Percentiles rank a stretch among this genome's conserved stretches.
phyloP scores from a whole-genome alignment of 2,113 vertebrate genomes.

The Charadrius vociferus region DNA sequence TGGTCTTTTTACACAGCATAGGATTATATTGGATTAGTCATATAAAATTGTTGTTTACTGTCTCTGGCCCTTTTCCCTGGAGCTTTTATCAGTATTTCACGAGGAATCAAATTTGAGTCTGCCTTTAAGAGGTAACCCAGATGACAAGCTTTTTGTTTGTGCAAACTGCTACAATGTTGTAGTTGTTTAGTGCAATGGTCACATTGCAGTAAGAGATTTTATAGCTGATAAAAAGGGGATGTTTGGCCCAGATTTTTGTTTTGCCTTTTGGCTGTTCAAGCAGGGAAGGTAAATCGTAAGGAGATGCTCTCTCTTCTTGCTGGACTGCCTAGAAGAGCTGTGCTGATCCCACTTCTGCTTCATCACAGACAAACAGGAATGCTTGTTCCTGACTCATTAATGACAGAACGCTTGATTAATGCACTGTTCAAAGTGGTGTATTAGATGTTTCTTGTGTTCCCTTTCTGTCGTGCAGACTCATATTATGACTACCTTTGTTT shows the following conservation, averaged over 20 bases:
- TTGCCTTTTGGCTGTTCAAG: background rate
- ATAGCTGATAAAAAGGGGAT: background rate
- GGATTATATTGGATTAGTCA: constrained; percentile 59
- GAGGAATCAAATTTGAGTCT: background rate
- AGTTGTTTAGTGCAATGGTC: background rate
- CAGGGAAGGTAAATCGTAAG: background rate
- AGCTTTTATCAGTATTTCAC: background rate
- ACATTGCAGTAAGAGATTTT: background rate
- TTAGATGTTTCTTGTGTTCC: background rate
- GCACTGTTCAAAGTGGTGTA: background rate
- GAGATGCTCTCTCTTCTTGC: background rate
- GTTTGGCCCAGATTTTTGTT: background rate
- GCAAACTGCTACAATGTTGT: background rate
- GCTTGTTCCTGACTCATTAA: background rate
- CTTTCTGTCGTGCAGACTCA: background rate
- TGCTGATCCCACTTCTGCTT: background rate
- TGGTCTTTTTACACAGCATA: constrained; percentile 27
- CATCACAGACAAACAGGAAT: background rate
- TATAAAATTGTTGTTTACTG: constrained; percentile 48
- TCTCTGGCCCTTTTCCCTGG: background rate
- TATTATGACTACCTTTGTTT: background rate
- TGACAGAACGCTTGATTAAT: background rate
- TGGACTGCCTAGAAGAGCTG: background rate
- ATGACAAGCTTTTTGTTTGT: background rate
- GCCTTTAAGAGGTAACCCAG: background rate